Evolutionary conservation across 2,113 vertebrate genomes (phyloP), one percentile per base, ranked within the genome.

Genomic region (Notarius lentiginosus): DNA sequence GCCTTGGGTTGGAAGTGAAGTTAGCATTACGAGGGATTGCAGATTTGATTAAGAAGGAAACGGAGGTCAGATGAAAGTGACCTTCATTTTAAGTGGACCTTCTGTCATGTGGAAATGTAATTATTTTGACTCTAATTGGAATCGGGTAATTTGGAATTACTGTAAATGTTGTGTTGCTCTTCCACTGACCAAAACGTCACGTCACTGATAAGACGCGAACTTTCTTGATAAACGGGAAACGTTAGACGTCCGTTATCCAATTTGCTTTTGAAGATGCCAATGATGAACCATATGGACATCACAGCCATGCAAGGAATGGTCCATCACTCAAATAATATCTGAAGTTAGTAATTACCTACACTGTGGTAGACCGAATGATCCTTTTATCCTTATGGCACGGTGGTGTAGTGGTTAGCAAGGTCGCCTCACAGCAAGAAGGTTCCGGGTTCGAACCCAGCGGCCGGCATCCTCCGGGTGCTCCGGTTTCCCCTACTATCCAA

Each of bases 1-100:
- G 91, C 90, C 93, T 91, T 89, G 27, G 15, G 7, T 56, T 91
- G 90, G 91, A 93, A 92, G 90, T 93, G 88, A 90, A 86, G 91
- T 87, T 87, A 92, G 87, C 56, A 56, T 90, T 92, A 90, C 91
- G 90, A 85, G 90, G 87, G 79, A 90, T 89, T 84, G 88, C 89
- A 93, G 91, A 94, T 94, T 94, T 89, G 91, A 94, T 94, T 93
- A 94, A 90, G 55, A 84, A 86, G 82, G 84, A 90, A 85, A 82
- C 58, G 83, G 90, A 87, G 87, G 82, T 86, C 86, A 81, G 85
- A 9, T 81, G 15, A 53, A 79, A 79, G 83, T 91, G 92, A 92
- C 91, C 92, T 86, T 88, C 81, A 88, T 88, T 88, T 89, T 84
- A 56, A 53, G 22, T 24, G 24, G 55, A 27, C 49, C 27, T 41